Evolutionary conservation across 2,797 vertebrate species (phyloP).

Genomic region (Yasuhikotakia modesta): DNA sequence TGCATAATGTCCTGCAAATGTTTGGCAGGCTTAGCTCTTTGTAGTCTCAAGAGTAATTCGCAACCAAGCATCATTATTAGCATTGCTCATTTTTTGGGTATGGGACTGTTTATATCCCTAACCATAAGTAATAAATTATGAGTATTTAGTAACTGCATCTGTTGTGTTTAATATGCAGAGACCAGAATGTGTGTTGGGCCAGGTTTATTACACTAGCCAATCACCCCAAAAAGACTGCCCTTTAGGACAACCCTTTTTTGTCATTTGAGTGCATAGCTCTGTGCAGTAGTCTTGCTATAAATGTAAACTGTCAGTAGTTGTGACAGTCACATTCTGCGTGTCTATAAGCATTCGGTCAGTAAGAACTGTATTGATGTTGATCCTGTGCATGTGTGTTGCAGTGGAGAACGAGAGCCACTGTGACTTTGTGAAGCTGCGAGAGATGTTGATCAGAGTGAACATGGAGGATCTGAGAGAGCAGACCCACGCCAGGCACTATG

Average conservation of each 20-base stretch:
- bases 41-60: background rate
- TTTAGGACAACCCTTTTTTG: no score
- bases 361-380: background rate
- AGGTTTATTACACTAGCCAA: no score
- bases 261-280: no score
- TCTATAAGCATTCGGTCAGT: background rate
- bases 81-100: no score
- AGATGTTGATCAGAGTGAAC: slow-evolving; percentile 97
- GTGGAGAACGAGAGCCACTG: slow-evolving; percentile 98
- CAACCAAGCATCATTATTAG: background rate
- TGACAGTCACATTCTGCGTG: background rate
- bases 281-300: no score
- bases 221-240: no score
- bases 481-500: slow-evolving; percentile 95
- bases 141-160: no score
- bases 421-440: slow-evolving; percentile 94
- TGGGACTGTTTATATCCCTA: no score
- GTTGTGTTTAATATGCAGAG: no score
- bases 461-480: slow-evolving; percentile 99
- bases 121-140: no score
- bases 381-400: slow-evolving; percentile 57
- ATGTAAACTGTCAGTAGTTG: background rate
- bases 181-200: no score
- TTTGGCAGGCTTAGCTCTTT: background rate
- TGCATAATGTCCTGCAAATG: background rate